Base-by-base conservation (phyloP, 2,888 invertebrate species). In the Nycteola revayana region DNA sequence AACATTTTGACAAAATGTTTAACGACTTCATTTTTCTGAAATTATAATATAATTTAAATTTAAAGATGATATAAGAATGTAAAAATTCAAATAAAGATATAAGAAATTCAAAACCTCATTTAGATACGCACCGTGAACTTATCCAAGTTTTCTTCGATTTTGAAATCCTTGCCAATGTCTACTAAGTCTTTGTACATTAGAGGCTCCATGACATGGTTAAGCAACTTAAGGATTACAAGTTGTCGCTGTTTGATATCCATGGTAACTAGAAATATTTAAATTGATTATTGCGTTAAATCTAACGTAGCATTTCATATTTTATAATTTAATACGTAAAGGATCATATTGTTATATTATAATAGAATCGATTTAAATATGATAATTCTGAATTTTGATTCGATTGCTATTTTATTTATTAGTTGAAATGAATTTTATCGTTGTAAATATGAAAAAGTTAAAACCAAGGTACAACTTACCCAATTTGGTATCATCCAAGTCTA, bases 1-100 rank as follows among this genome's bases (percentile, higher is more conserved):
- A 90, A 73, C 38, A 83, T 71, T 33, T 89, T 82, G n/a, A 89
- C 62, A 69, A 92, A 92, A 46, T 88, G 83, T 49, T 91, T 90
- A 2, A 93, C 90, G 25, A 85, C 85, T 55, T 92, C 90, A 5
- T 75, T 71, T 66, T 90, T 90, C 91, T 92, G 75, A 71, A 75
- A 55, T 14, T 14, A 14, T 3, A 14, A n/a, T n/a, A n/a, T n/a
- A 14, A 14, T 14, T 14, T 3, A 14, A 14, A 14, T 14, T 14
- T n/a, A n/a, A n/a, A n/a, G n/a, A n/a, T n/a, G n/a, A n/a, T n/a
- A n/a, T n/a, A n/a, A n/a, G n/a, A n/a, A n/a, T n/a, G n/a, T n/a
- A n/a, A n/a, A n/a, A n/a, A n/a, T n/a, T n/a, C n/a, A n/a, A n/a
- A n/a, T n/a, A n/a, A n/a, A n/a, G n/a, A n/a, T n/a, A n/a, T n/a